A percentile compares a stretch with the other conserved stretches of the same genome.
Evolutionary conservation across 2,888 invertebrate genomes (phyloP).

Genomic region (Synanthedon vespiformis): DNA sequence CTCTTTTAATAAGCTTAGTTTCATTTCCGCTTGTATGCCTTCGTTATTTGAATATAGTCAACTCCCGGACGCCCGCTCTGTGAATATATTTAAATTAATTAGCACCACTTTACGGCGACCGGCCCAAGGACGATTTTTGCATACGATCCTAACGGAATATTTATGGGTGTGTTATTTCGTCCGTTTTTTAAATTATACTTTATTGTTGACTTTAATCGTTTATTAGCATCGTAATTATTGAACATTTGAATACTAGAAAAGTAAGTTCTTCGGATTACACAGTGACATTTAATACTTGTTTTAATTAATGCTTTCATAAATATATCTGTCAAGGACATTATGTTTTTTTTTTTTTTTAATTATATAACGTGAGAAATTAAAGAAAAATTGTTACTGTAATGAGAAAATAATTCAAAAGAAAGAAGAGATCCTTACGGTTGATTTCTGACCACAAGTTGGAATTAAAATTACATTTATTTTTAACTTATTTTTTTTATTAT

Average conservation of each 20-base stretch:
- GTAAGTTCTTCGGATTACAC: conserved; percentile 1
- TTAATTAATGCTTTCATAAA: too few species aligned
- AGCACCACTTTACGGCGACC: conserved; percentile 34
- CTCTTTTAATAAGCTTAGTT: conserved; percentile 24
- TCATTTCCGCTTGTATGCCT: conserved; percentile 41
- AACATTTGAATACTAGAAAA: conserved; percentile 5
- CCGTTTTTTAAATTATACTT: conserved; percentile 13
- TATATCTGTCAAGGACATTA: too few species aligned
- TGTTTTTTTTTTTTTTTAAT: too few species aligned
- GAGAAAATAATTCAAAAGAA: too few species aligned
- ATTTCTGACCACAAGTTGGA: too few species aligned
- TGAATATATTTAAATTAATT: conserved; percentile 64
- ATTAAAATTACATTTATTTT: too few species aligned
- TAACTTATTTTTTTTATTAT: too few species aligned
- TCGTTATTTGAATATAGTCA: conserved; percentile 39
- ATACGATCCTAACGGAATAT: conserved; percentile 46
- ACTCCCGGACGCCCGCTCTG: conserved; percentile 39
- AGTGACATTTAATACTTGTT: neutral
- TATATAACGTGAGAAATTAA: too few species aligned
- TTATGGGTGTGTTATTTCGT: conserved; percentile 19
- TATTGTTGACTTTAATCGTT: conserved; percentile 10
- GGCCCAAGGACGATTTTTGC: conserved; percentile 61
- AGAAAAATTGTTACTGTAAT: too few species aligned
- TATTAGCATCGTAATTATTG: conserved; percentile 3
- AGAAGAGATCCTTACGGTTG: too few species aligned